Evolutionary conservation across 2,113 vertebrate species (phyloP).

Genomic region (Zeus faber): DNA sequence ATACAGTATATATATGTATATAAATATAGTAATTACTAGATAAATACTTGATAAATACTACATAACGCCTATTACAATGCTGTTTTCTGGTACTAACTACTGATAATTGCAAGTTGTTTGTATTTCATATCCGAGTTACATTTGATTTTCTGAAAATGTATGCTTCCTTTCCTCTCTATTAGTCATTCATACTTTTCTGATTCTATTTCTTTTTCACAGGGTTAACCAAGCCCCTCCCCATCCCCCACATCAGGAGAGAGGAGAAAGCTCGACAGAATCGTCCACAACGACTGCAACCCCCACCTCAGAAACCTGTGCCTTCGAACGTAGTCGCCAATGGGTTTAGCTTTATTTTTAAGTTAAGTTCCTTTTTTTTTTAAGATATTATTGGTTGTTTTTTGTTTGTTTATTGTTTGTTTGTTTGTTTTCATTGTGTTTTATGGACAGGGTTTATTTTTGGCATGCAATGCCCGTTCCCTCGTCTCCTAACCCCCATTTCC

Average conservation of each 20-base stretch:
- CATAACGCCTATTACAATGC: no score
- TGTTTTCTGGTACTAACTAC: no score
- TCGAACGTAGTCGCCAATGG: conserved; percentile 46
- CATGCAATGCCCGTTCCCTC: no score
- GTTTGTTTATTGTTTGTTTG: not conserved
- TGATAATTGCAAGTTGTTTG: no score
- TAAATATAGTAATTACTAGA: no score
- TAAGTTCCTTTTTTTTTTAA: no score
- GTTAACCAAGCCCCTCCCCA: conserved; percentile 35
- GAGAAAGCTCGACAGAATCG: conserved; percentile 8
- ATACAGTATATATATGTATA: no score
- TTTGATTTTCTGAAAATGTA: no score
- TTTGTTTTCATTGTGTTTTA: conserved; percentile 3
- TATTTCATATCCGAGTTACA: no score
- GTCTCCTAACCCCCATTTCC: no score
- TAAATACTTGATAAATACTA: no score
- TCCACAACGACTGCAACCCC: conserved; percentile 16
- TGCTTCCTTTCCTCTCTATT: not conserved
- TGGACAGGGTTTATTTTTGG: not conserved
- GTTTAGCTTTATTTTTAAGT: conserved; percentile 29
- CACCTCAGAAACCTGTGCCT: conserved; percentile 67
- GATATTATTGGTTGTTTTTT: conserved; percentile 16
- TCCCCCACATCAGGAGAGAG: conserved; percentile 39
- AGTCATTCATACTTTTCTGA: not conserved
- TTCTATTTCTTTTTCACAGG: conserved; percentile 35